Evolutionary conservation across 1,140 invertebrate genomes (phyloP), one percentile per base, ranked within the genome.

Genomic region (Theocolax elegans): DNA sequence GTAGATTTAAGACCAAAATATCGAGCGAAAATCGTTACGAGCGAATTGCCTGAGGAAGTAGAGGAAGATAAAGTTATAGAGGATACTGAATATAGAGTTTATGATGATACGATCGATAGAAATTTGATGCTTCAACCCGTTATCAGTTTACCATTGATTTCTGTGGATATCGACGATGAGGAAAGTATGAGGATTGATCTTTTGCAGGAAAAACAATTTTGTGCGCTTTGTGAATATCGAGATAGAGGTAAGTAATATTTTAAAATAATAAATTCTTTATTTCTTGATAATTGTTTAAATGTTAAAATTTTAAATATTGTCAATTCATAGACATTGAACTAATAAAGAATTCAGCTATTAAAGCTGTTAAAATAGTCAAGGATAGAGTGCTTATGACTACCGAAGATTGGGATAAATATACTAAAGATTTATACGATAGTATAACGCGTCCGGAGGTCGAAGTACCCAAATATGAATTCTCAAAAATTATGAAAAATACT

Each of bases 1-100:
- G 9, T 19, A 80, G 78, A 80, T 75, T 66, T 80, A 38, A 23
- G 77, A 12, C 71, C 75, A 35, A 74, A 76, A 31, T 78, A 76
- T 70, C 71, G 73, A 67, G 42, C 66, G 12, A 71, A 66, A 51
- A 69, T 78, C 40, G 44, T 72, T 19, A 35, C 48, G 0, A 59
- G 75, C 1, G 56, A 73, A 17, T 72, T 76, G n/a, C 8, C 38
- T 10, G 63, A 75, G 15, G 72, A 74, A 15, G 38, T 23, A 17
- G 72, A 76, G 0, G 74, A 77, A 27, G 49, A 64, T 2, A n/a
- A 13, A 1, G 8, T 49, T 7, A 3, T 21, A 10, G 66, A 76
- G 48, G 63, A 73, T 48, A 13, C 12, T 2, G 23, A 66, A n/a
- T 71, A 74, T 17, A 46, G 56, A 60, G 9, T 72, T 51, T 73